Evolutionary conservation across 2,797 vertebrate species (phyloP).

Genomic region (Alectoris magna): DNA sequence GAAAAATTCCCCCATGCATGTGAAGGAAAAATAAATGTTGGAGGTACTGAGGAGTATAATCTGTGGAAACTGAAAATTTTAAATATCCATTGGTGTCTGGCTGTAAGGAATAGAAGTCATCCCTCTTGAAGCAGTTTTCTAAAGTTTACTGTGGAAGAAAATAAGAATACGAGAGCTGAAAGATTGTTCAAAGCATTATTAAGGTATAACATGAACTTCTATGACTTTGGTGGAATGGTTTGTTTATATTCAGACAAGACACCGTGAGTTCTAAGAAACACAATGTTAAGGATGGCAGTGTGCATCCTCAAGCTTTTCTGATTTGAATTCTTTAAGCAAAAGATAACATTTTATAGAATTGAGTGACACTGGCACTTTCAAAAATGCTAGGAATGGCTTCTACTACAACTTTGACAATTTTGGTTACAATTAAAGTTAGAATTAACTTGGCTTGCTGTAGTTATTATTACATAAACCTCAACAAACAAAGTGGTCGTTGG

Average conservation of each 20-base stretch:
- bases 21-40: neutral
- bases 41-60: neutral
- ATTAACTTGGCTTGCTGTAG: neutral
- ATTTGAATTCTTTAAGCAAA: neutral
- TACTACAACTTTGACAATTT: neutral
- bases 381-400: neutral
- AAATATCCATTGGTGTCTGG: neutral
- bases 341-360: neutral
- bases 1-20: neutral
- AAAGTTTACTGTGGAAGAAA: neutral
- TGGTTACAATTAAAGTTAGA: neutral
- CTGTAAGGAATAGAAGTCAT: neutral
- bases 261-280: neutral
- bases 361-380: neutral
- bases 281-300: rapidly evolving
- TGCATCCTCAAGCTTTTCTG: neutral
- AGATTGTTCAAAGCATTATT: neutral
- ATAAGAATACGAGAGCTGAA: neutral
- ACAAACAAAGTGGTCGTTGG: neutral
- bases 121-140: neutral
- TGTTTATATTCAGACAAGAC: neutral
- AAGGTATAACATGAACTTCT: neutral
- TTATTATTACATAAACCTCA: neutral
- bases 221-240: neutral
- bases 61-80: neutral